phyloP scores from a whole-genome alignment of 1,140 invertebrate genomes.

The Limonius californicus region DNA sequence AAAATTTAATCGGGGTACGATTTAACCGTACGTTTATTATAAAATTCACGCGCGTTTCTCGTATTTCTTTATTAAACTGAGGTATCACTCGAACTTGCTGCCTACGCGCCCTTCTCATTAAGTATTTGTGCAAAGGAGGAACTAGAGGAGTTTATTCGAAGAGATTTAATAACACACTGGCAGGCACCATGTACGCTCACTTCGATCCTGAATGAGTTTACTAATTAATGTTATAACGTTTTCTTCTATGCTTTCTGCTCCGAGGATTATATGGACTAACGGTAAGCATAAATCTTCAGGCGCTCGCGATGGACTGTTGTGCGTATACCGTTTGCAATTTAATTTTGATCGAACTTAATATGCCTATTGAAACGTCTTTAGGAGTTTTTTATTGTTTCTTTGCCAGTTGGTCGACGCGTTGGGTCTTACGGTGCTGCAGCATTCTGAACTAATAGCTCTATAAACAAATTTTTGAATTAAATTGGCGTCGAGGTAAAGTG shows the following conservation, averaged over 20 bases:
- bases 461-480: too few species aligned
- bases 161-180: constrained; percentile 21
- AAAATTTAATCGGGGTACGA: too few species aligned
- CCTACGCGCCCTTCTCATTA: not conserved
- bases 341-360: too few species aligned
- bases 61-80: not conserved
- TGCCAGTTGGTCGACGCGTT: too few species aligned
- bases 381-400: too few species aligned
- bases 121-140: not conserved
- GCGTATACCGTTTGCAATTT: too few species aligned
- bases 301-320: too few species aligned
- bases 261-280: constrained; percentile 37
- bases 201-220: constrained; percentile 29
- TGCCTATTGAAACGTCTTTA: too few species aligned
- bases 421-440: too few species aligned
- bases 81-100: not conserved
- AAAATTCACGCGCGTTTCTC: not conserved
- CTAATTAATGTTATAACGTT: constrained; percentile 43
- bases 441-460: too few species aligned
- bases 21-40: too few species aligned
- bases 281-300: not conserved
- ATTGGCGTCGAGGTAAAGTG: too few species aligned
- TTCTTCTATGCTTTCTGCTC: constrained; percentile 39
- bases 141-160: constrained; percentile 1
- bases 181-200: constrained; percentile 13